phyloP scores from a whole-genome alignment of 1,140 invertebrate genomes.

The Tetragonula clypearis region DNA sequence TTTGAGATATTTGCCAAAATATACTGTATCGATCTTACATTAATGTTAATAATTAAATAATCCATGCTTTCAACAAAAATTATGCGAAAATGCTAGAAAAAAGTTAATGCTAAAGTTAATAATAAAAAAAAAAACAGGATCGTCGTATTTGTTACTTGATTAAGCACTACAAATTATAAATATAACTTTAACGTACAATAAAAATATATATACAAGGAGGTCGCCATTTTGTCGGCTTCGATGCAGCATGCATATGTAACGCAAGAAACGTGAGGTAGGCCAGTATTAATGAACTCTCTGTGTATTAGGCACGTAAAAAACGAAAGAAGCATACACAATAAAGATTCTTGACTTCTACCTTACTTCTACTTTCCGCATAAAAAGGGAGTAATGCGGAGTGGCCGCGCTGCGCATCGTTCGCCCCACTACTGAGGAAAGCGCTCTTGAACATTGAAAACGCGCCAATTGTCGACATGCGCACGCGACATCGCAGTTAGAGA shows the following conservation, averaged over 20 bases:
- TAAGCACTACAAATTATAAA: neutral
- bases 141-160: neutral
- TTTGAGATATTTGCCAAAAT: too few species aligned
- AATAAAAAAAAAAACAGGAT: neutral
- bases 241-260: neutral
- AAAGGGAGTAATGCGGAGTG: slow-evolving; percentile 81
- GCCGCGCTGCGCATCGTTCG: slow-evolving; percentile 81
- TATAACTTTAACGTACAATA: neutral
- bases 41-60: neutral
- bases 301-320: slow-evolving; percentile 68
- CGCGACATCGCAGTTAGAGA: slow-evolving; percentile 20
- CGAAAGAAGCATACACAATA: neutral
- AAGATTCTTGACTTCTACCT: slow-evolving; percentile 60
- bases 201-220: neutral
- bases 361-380: slow-evolving; percentile 75
- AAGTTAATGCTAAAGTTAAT: neutral
- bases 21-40: neutral
- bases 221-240: slow-evolving; percentile 15
- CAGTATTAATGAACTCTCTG: slow-evolving; percentile 70
- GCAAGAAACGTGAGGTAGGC: slow-evolving; percentile 64
- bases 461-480: slow-evolving; percentile 68
- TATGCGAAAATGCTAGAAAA: neutral
- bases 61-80: neutral
- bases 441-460: slow-evolving; percentile 72
- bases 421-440: slow-evolving; percentile 75